These are phyloP conservation scores for Ophiodon elongatus DNA, from an alignment of 2,113 vertebrate species.

Conservation along the genomic window DNA sequence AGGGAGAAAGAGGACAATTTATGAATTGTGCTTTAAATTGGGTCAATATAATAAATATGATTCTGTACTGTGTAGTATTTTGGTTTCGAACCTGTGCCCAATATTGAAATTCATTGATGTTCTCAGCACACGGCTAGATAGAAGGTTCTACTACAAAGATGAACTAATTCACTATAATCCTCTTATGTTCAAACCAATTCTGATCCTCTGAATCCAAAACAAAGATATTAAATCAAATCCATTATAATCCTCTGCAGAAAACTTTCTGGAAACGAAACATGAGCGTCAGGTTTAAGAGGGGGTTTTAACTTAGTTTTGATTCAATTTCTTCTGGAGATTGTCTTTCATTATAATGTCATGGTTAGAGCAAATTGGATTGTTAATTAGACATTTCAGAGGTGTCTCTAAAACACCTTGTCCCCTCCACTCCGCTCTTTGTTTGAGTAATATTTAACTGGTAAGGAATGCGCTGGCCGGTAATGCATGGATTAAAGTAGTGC, in stretches of 20 bases:
- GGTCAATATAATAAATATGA: not conserved
- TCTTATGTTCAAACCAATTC: slow-evolving; percentile 61
- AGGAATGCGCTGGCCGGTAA: not conserved
- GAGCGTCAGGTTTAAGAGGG: slow-evolving; percentile 11
- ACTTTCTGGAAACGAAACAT: slow-evolving; percentile 42
- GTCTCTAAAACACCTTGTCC: slow-evolving; percentile 28
- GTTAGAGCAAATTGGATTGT: slow-evolving; percentile 47
- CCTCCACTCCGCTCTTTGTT: not conserved
- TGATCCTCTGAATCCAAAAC: slow-evolving; percentile 66
- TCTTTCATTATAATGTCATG: slow-evolving; percentile 47
- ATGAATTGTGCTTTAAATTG: slow-evolving; percentile 9
- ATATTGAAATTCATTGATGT: slow-evolving; percentile 26
- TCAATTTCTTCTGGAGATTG: slow-evolving; percentile 35
- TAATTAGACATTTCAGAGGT: slow-evolving; percentile 41
- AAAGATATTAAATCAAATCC: slow-evolving; percentile 70
- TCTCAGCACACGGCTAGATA: slow-evolving; percentile 21
- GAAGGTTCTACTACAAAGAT: slow-evolving; percentile 41
- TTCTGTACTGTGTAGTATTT: not conserved
- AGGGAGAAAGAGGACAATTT: not conserved
- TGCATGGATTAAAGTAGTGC: slow-evolving; percentile 1
- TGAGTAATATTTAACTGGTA: not conserved
- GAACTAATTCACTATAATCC: slow-evolving; percentile 61
- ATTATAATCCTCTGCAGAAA: slow-evolving; percentile 62
- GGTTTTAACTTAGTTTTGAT: slow-evolving; percentile 28
- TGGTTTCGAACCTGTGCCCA: not conserved